Evolutionary conservation across 1,140 invertebrate genomes (phyloP), one percentile per base, ranked within the genome.

Genomic region (Monochamus saltuarius): DNA sequence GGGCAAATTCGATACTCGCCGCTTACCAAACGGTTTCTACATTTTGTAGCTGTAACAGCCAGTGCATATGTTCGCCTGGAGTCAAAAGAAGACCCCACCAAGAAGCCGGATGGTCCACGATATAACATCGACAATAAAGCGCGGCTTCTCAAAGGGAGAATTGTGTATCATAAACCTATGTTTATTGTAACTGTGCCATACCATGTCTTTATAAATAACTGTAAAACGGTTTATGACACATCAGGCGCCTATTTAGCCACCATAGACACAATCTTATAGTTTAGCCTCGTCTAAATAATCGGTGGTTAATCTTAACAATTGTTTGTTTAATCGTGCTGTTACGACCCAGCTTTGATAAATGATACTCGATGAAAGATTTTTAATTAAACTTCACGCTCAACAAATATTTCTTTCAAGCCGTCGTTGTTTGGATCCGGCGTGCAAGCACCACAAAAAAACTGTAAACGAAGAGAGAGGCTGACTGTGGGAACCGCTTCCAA

Each of bases 121-220:
- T 29, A 51, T 51, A 63, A 39, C 46, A 17, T 55, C 43, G 38
- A 55, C 19, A 43, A 59, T 63, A 63, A 63, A 63, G 49, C 42
- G 49, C 22, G 22, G 22, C 22, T 29, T 29, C 22, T 29, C 22
- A 29, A 29, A 29, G 22, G 22, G 22, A 52, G 45, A 50, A 13
- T 59, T 63, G 56, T 63, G 45, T 59, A 63, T 63, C 61, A 63
- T 63, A 63, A 29, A 29, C 22, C 22, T 29, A 60, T 69, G 68
- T 69, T 69, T 69, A 69, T 67, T 69, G 68, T 69, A 67, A 63
- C 68, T 67, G 59, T 62, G 65, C 65, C 63, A 65, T 69, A 64
- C 63, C 65, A 58, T 67, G 68, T 60, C 65, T 67, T 65, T 67
- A 61, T 69, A 69, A 69, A 69, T 69, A 69, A 69, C 68, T 65